These are phyloP conservation scores for Cuniculus paca DNA, from an alignment of 2,797 vertebrate genomes.

Conservation along the genomic window DNA sequence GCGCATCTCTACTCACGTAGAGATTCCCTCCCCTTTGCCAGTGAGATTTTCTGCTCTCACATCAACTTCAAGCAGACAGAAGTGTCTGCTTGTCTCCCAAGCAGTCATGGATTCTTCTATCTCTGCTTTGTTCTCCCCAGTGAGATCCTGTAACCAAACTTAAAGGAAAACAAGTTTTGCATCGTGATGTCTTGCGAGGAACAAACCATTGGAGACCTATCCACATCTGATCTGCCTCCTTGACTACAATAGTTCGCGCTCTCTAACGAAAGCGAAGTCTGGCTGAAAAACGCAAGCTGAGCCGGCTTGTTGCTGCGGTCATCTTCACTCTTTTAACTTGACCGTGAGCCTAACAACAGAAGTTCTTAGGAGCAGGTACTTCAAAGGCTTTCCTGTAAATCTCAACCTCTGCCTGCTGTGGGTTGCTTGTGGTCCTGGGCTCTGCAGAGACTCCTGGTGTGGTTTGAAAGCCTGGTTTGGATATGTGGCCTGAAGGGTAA, in stretches of 20 bases:
- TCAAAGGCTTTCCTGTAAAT: not conserved
- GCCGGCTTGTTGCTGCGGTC: fast-evolving
- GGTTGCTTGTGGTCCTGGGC: not conserved
- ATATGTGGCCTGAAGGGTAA: not conserved
- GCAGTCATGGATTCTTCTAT: not conserved
- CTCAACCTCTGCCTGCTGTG: not conserved
- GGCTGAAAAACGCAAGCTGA: not conserved
- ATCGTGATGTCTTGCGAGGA: not conserved
- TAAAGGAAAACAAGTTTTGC: not conserved
- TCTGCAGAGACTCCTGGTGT: not conserved
- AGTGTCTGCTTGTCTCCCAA: not conserved
- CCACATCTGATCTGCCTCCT: not conserved
- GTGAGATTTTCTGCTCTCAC: not conserved
- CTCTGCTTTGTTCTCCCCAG: not conserved
- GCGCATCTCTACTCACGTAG: not conserved
- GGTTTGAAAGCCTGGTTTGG: slow-evolving; percentile 22
- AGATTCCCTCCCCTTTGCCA: not conserved
- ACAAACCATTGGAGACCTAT: not conserved
- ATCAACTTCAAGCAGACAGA: not conserved
- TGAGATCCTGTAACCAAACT: not conserved
- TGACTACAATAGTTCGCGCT: not conserved
- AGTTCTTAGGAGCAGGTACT: not conserved
- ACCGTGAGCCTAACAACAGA: fast-evolving
- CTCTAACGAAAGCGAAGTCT: not conserved
- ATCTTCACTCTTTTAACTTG: not conserved